These are phyloP conservation scores for Panopea generosa DNA, from an alignment of 2,888 invertebrate species.

Conservation along the genomic window DNA sequence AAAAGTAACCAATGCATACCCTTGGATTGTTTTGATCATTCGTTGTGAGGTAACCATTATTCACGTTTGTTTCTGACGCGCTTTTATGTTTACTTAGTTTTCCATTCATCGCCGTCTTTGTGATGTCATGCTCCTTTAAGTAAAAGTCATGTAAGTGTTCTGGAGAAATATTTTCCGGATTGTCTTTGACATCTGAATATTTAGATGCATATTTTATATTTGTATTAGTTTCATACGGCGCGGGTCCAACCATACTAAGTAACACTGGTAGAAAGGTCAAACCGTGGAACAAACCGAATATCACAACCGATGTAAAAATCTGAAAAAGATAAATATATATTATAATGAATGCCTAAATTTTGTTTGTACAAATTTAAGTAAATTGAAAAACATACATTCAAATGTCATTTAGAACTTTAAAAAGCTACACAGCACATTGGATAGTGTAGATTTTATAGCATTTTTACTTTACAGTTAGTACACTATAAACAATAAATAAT, in stretches of 20 bases:
- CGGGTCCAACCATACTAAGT: constrained; percentile 91
- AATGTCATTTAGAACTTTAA: too few species aligned
- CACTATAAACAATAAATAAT: not conserved
- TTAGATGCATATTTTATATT: not conserved
- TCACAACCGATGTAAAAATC: constrained; percentile 91
- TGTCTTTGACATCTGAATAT: not conserved
- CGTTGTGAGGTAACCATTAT: constrained; percentile 7
- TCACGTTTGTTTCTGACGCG: constrained; percentile 2
- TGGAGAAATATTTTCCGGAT: not conserved
- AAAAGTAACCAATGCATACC: not conserved
- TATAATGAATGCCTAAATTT: not conserved
- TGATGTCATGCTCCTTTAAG: not conserved
- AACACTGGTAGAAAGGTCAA: constrained; percentile 91
- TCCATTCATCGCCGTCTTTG: too few species aligned
- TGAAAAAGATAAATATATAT: constrained; percentile 47
- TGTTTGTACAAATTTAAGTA: not conserved
- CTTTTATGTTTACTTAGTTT: not conserved
- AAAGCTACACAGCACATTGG: too few species aligned
- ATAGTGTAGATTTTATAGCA: too few species aligned
- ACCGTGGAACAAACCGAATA: constrained; percentile 92
- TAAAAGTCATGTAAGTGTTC: not conserved
- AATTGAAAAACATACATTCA: not conserved
- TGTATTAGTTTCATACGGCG: constrained; percentile 64
- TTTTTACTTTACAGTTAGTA: too few species aligned
- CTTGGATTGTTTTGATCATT: not conserved